Base-by-base conservation (phyloP, 2,113 vertebrate species). In the Aix galericulata region DNA sequence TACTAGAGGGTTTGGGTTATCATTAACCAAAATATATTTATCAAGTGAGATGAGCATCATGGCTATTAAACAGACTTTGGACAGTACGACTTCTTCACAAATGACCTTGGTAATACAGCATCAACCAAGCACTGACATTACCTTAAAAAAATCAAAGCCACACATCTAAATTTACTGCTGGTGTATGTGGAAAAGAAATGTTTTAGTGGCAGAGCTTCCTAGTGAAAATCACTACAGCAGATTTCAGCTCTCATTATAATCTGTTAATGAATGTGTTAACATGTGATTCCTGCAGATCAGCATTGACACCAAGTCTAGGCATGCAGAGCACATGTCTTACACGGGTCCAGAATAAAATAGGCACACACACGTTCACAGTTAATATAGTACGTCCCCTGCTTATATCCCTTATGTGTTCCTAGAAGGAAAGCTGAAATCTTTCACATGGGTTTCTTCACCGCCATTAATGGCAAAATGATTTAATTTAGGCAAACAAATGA, bases 251-350 rank as follows among this genome's bases (percentile, higher is more conserved):
- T 94, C 72, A 40, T 96, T 95, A 92, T n/a, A 66, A 96, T 81
- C 83, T 92, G 95, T 94, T 95, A 93, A 95, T 96, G 94, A 97
- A 92, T 40, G 56, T 27, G 58, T 63, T 94, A 78, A 85, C 42
- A 53, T 69, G 75, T 0, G 8, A 82, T 38, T 85, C 78, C 29
- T 87, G 78, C 90, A 95, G 73, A 79, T 58, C 22, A 46, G 82
- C 20, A 13, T 60, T 75, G 53, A 52, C 3, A 7, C 55, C 87
- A 94, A 92, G 80, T 72, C 56, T 88, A 92, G 60, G 78, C 94
- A 62, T 32, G 76, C 29, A 23, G 36, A 85, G 75, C 62, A 63
- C 22, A 68, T 48, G 31, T 21, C 64, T 36, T 59, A 87, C 29
- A 44, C 2, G 5, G 44, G 13, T 53, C 64, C 32, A 91, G 82